phyloP scores from a whole-genome alignment of 1,140 invertebrate species.

The Aphaenogaster floridana region DNA sequence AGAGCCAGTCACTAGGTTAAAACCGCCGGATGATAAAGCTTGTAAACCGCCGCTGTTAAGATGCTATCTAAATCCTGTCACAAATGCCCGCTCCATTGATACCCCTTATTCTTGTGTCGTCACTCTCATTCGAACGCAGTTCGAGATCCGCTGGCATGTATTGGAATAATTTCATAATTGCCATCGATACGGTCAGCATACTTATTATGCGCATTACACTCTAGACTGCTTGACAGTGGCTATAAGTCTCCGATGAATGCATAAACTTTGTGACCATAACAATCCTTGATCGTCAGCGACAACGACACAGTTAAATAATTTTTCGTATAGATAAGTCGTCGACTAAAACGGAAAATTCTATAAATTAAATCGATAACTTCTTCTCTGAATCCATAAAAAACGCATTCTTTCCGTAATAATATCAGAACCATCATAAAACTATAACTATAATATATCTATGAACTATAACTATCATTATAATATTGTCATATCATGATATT shows the following conservation, averaged over 20 bases:
- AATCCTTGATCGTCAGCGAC: conserved; percentile 11
- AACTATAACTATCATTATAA: too few relatives aligned
- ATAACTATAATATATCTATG: too few relatives aligned
- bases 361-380: neutral
- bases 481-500: too few relatives aligned
- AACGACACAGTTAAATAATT: neutral
- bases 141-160: conserved; percentile 51
- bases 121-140: conserved; percentile 76
- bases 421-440: neutral
- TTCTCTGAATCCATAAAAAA: neutral
- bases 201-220: conserved; percentile 31
- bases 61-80: conserved; percentile 84
- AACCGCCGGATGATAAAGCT: conserved; percentile 76
- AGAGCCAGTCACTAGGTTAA: conserved; percentile 68
- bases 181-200: conserved; percentile 26
- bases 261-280: neutral
- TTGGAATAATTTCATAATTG: conserved; percentile 75
- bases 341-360: neutral
- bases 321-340: neutral
- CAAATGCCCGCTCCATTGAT: conserved; percentile 80
- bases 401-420: neutral
- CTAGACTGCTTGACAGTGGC: conserved; percentile 16
- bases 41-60: conserved; percentile 83
- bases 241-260: conserved; percentile 1
- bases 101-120: conserved; percentile 83